Base-by-base conservation (phyloP, 1,140 invertebrate genomes). In the Meloidogyne hapla region DNA sequence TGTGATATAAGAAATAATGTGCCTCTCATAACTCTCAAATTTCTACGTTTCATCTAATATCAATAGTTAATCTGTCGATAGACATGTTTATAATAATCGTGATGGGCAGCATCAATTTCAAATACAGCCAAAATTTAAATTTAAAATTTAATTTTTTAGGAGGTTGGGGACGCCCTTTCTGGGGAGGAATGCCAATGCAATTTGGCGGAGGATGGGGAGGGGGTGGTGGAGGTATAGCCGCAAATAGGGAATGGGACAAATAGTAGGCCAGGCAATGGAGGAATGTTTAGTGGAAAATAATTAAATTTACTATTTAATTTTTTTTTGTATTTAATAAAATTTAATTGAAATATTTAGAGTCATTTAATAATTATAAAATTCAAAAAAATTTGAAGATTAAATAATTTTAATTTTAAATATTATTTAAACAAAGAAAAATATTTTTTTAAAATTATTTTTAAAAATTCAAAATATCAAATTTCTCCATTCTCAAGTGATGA, bases 101-200 rank as follows among this genome's bases (percentile, higher is more conserved):
- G n/a, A n/a, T n/a, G n/a, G n/a, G n/a, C n/a, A n/a, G n/a, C n/a
- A n/a, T n/a, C n/a, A n/a, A 33, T 33, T 33, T 33, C 33, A 33
- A 8, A 33, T 33, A 33, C n/a, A n/a, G n/a, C n/a, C n/a, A n/a
- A n/a, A n/a, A n/a, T n/a, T n/a, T n/a, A 33, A 33, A 33, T 6
- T 8, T 33, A 33, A 6, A 33, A 33, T 33, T 33, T 33, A 33
- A 61, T 8, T 68, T n/a, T 71, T 71, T 61, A 71, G 69, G 69
- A 21, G 69, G 69, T 8, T 71, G 69, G 69, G 62, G 62, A 40
- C 69, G 69, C 3, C 69, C 69, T 18, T 56, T 71, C 42, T 71
- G 69, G 69, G 69, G 69, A 42, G 42, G 33, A 42, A 61, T 64
- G 38, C 69, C 69, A 8, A 71, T 71, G 69, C 12, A 26, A 26